phyloP scores from a whole-genome alignment of 2,113 vertebrate genomes.

The Paramisgurnus dabryanus region DNA sequence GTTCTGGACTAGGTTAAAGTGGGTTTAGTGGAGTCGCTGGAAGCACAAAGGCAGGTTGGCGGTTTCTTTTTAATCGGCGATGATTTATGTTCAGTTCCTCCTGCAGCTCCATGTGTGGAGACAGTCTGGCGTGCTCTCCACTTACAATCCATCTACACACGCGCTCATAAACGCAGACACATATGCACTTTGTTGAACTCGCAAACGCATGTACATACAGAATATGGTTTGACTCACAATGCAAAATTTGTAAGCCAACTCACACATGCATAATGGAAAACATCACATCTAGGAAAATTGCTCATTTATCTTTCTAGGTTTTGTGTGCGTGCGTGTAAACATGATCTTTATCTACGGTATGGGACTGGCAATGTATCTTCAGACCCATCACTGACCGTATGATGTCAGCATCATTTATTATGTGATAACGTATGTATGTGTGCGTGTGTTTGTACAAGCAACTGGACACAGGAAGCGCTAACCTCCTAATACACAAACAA shows the following conservation, averaged over 20 bases:
- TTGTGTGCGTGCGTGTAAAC: slow-evolving; percentile 41
- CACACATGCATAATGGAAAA: neutral
- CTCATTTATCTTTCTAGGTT: slow-evolving; percentile 37
- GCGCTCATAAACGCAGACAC: neutral
- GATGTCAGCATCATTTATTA: slow-evolving; percentile 29
- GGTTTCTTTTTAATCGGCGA: slow-evolving; percentile 88
- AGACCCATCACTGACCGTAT: slow-evolving; percentile 29
- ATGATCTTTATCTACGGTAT: slow-evolving; percentile 25
- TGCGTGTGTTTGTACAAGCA: slow-evolving; percentile 15
- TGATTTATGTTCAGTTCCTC: slow-evolving; percentile 91
- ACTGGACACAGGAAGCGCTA: slow-evolving; percentile 21
- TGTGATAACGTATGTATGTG: neutral
- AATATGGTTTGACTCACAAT: neutral
- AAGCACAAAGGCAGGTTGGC: slow-evolving; percentile 77
- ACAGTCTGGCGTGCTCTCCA: slow-evolving; percentile 86
- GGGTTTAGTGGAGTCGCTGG: slow-evolving; percentile 4
- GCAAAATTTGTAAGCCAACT: neutral
- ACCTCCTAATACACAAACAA: slow-evolving; percentile 32
- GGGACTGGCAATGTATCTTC: slow-evolving; percentile 43
- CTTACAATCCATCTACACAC: slow-evolving; percentile 61
- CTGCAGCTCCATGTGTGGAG: slow-evolving; percentile 86
- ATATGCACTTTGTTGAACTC: neutral
- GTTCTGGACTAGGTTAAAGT: slow-evolving; percentile 16
- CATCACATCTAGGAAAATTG: neutral
- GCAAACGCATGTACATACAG: neutral